Base-by-base conservation (phyloP, 2,113 vertebrate species). In the Dolichallabes microphthalmus region DNA sequence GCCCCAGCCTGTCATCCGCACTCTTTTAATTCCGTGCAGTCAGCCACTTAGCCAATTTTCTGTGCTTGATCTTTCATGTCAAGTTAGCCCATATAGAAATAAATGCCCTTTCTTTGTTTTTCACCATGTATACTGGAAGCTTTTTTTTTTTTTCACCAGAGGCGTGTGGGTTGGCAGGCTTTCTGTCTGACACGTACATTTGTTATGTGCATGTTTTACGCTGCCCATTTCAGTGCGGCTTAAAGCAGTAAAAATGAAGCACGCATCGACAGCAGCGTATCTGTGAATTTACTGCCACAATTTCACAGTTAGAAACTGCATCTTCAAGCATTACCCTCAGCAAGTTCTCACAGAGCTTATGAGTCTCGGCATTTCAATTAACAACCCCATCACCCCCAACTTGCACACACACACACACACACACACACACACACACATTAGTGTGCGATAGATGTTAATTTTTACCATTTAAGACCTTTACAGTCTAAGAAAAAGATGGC, bases 301-400 rank as follows among this genome's bases (percentile, higher is more conserved):
- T 78, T 39, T 85, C 75, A 69, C 83, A 39, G 76, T 60, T 77
- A 57, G 61, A 58, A 84, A 77, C 73, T 35, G 60, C 82, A 77
- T 61, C 61, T 78, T 57, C 61, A n/a, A 78, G 83, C 74, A 57
- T 57, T 78, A 78, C 74, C 27, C 74, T 68, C 74, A 85, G 74
- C 30, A 57, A 7, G 22, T 78, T 66, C 58, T 64, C 71, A 52
- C 58, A 14, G 55, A 63, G 82, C 82, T 64, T 57, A 20, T 52
- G 66, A 35, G 53, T 60, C 71, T 52, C 60, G 58, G 32, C 82
- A 75, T 74, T 74, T 69, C 12, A 71, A 71, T 27, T 82, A 69
- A 68, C 80, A 35, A 10, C 27, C 35, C 61, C 25, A 8, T 35
- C 35, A 5, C 12, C 45, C 12, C 4, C 22, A 20, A 3, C 20